phyloP scores from a whole-genome alignment of 2,113 vertebrate species.

The Malurus melanocephalus region DNA sequence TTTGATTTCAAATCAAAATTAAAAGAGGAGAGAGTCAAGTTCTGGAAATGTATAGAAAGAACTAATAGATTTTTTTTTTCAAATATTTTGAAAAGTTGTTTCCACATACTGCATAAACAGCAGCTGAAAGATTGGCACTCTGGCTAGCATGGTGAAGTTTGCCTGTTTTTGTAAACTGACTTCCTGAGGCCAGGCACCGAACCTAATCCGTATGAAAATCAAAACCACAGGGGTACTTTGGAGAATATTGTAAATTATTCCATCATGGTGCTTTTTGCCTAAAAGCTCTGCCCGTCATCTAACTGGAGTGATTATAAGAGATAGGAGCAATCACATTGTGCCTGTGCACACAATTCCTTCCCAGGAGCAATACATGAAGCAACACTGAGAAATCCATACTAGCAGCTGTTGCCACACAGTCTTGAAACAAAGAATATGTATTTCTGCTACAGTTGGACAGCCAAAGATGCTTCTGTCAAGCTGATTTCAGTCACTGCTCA shows the following conservation, averaged over 20 bases:
- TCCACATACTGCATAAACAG: neutral
- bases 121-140: neutral
- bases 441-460: neutral
- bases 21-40: accelerated
- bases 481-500: neutral
- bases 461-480: neutral
- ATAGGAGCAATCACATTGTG: neutral
- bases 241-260: neutral
- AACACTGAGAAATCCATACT: neutral
- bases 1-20: neutral
- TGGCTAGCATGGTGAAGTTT: neutral
- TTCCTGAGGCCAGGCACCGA: neutral
- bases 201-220: neutral
- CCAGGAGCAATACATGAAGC: neutral
- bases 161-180: neutral
- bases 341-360: neutral
- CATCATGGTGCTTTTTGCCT: neutral
- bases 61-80: neutral
- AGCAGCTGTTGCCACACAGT: neutral
- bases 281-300: neutral
- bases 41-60: neutral
- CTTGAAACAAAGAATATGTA: neutral
- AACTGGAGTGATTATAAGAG: neutral
- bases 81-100: neutral
- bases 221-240: neutral